Evolutionary conservation across 2,113 vertebrate species (phyloP).

Genomic region (Zapus hudsonius): DNA sequence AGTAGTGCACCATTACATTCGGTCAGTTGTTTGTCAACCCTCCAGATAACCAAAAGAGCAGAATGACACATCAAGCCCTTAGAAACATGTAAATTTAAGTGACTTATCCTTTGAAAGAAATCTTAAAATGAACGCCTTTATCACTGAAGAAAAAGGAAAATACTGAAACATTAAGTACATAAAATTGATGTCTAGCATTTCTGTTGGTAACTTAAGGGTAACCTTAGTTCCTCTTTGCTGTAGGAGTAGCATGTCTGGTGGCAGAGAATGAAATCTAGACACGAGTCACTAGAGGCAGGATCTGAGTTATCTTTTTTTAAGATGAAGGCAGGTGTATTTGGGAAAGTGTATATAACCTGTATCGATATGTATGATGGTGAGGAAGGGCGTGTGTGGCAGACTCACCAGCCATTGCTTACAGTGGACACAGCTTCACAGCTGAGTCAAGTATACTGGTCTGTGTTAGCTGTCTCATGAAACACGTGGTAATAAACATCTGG

Average conservation of each 20-base stretch:
- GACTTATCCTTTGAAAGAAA: conserved; percentile 48
- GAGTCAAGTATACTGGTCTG: neutral
- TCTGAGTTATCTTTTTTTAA: conserved; percentile 12
- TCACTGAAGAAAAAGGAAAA: conserved; percentile 42
- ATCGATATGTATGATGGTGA: too few species aligned
- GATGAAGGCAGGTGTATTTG: neutral
- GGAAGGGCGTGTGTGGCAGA: neutral
- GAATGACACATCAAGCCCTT: conserved; percentile 1
- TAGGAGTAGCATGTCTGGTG: neutral
- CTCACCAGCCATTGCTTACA: neutral
- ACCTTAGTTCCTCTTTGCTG: neutral
- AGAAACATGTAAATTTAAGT: conserved; percentile 27
- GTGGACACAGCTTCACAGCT: neutral
- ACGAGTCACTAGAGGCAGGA: neutral
- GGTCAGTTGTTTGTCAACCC: neutral
- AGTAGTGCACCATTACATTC: neutral
- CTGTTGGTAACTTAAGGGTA: conserved; percentile 17
- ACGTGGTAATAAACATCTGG: neutral
- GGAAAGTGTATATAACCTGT: neutral
- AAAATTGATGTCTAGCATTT: conserved; percentile 34
- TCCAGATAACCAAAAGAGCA: neutral
- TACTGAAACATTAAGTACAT: neutral
- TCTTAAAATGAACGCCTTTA: conserved; percentile 41
- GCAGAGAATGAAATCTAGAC: neutral
- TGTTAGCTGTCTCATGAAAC: neutral